These are phyloP conservation scores for Papilio polytes DNA, from an alignment of 1,140 invertebrate species.

Conservation along the genomic window DNA sequence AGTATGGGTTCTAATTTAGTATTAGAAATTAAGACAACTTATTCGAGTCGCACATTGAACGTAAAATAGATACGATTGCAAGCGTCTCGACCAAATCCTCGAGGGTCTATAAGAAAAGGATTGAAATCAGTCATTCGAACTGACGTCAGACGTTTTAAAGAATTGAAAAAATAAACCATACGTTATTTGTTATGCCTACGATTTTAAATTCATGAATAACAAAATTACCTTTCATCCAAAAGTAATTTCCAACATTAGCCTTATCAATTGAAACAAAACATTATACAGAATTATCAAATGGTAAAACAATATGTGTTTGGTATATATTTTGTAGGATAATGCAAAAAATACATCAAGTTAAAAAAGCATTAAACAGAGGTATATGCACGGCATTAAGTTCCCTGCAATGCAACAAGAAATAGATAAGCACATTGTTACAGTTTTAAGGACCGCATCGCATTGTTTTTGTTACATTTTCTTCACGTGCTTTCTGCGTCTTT, in stretches of 20 bases:
- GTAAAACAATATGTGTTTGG: too few relatives aligned
- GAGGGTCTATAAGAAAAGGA: background rate
- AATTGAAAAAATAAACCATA: background rate
- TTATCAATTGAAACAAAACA: background rate
- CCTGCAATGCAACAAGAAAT: background rate
- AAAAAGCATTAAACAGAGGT: background rate
- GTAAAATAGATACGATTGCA: background rate
- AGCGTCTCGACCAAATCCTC: background rate
- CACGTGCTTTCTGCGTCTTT: background rate
- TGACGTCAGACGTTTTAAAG: background rate
- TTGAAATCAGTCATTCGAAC: background rate
- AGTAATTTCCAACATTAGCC: too few relatives aligned
- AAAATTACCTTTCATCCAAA: too few relatives aligned
- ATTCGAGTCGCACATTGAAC: background rate
- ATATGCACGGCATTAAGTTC: background rate
- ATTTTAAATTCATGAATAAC: too few relatives aligned
- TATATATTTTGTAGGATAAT: too few relatives aligned
- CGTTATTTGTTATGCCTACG: too few relatives aligned
- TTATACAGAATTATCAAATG: too few relatives aligned
- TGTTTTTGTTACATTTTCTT: background rate
- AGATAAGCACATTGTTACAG: constrained; percentile 2
- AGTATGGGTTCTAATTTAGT: background rate
- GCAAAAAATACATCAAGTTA: too few relatives aligned
- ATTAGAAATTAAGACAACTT: background rate
- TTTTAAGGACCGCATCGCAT: background rate